phyloP scores from a whole-genome alignment of 1,140 invertebrate genomes.

The Hyles euphorbiae region DNA sequence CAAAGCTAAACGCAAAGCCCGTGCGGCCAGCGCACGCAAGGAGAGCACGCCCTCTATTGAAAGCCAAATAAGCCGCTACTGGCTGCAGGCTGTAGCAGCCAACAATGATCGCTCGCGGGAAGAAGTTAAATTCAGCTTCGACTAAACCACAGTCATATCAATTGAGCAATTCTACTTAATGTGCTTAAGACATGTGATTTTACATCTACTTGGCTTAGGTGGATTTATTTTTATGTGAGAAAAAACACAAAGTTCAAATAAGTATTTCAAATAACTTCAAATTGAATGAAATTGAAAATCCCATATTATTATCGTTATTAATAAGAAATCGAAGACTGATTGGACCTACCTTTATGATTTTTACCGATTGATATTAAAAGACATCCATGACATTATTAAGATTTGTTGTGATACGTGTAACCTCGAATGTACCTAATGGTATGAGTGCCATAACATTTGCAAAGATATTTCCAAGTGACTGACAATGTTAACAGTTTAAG shows the following conservation, averaged over 20 bases:
- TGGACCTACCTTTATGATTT: conserved; percentile 29
- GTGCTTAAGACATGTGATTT: not conserved
- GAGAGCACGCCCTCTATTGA: conserved; percentile 88
- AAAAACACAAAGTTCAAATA: conserved; percentile 38
- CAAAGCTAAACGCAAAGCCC: conserved; percentile 60
- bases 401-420: conserved; percentile 31
- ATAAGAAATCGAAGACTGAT: conserved; percentile 50
- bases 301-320: not conserved
- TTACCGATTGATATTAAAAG: conserved; percentile 14
- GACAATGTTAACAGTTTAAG: too few species aligned
- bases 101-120: conserved; percentile 60
- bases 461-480: conserved; percentile 7
- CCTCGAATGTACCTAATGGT: conserved; percentile 23
- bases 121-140: conserved; percentile 68
- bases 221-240: conserved; percentile 3
- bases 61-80: conserved; percentile 82
- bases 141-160: conserved; percentile 35
- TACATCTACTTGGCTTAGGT: not conserved
- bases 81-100: conserved; percentile 66
- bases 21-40: conserved; percentile 74
- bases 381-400: conserved; percentile 33
- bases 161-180: too few species aligned
- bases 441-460: conserved; percentile 36
- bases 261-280: conserved; percentile 20
- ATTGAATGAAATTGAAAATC: conserved; percentile 5